Conservation (phyloP, 2,113 vertebrate genomes). For the Candoia aspera region DNA sequence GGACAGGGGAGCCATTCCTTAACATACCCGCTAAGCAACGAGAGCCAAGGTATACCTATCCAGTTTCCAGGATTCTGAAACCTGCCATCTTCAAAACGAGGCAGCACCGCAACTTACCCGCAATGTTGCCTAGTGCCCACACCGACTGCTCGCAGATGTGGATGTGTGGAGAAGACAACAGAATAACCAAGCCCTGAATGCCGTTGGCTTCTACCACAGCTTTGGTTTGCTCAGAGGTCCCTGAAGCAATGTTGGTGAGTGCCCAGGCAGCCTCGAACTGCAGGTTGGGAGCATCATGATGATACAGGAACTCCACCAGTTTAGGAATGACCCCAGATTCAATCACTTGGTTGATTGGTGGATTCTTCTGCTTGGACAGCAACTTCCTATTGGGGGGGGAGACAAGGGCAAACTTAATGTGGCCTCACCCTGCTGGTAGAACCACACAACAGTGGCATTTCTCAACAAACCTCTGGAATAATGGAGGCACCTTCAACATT, state of each 20-base stretch:
- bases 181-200: conserved; percentile 78
- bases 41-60: neutral
- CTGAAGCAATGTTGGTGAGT: conserved; percentile 90
- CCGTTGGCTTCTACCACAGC: conserved; percentile 87
- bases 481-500: neutral
- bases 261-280: conserved; percentile 95
- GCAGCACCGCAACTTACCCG: conserved; percentile 73
- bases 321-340: conserved; percentile 80
- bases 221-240: conserved; percentile 84
- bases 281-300: conserved; percentile 69
- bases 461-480: neutral
- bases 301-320: conserved; percentile 83
- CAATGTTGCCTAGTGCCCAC: conserved; percentile 94
- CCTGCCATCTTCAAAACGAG: neutral
- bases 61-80: neutral
- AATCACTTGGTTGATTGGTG: conserved; percentile 80
- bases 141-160: conserved; percentile 90
- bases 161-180: conserved; percentile 82
- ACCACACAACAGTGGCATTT: neutral
- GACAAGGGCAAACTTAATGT: too few species aligned
- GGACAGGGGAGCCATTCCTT: neutral
- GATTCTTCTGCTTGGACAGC: conserved; percentile 82
- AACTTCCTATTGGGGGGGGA: conserved; percentile 74
- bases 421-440: neutral
- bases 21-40: neutral